phyloP scores from a whole-genome alignment of 2,888 invertebrate genomes.

The Limenitis camilla region DNA sequence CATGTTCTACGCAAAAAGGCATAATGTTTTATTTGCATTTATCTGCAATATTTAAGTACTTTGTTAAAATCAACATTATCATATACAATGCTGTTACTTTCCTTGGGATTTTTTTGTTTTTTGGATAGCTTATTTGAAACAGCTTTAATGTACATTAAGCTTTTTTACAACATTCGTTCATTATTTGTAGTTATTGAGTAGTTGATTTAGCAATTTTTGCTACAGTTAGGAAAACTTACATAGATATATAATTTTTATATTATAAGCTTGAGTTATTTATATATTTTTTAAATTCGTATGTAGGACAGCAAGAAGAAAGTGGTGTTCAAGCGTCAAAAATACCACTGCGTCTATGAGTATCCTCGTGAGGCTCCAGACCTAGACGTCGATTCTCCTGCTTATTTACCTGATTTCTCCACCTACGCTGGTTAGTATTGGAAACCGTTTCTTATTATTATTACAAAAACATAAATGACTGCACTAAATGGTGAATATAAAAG shows the following conservation, averaged over 20 bases:
- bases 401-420: constrained; percentile 67
- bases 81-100: too few relatives aligned
- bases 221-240: too few relatives aligned
- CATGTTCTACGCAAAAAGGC: not conserved
- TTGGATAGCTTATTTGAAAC: too few relatives aligned
- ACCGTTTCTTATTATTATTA: not conserved
- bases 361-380: constrained; percentile 78
- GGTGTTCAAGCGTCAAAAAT: constrained; percentile 87
- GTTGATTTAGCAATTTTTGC: too few relatives aligned
- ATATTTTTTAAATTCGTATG: not conserved
- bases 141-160: constrained; percentile 87
- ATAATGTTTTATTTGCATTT: not conserved
- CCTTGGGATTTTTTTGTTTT: too few relatives aligned
- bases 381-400: constrained; percentile 49
- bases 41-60: not conserved
- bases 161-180: constrained; percentile 84
- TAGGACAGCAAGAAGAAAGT: constrained; percentile 81
- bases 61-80: constrained; percentile 79
- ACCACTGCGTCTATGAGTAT: constrained; percentile 89
- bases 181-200: too few relatives aligned
- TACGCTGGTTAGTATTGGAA: constrained; percentile 65
- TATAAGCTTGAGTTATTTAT: too few relatives aligned
- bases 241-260: too few relatives aligned
- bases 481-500: too few relatives aligned
- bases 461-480: too few relatives aligned